Evolutionary conservation across 2,797 vertebrate genomes (phyloP).

Genomic region (Melanotaenia pygmaea): DNA sequence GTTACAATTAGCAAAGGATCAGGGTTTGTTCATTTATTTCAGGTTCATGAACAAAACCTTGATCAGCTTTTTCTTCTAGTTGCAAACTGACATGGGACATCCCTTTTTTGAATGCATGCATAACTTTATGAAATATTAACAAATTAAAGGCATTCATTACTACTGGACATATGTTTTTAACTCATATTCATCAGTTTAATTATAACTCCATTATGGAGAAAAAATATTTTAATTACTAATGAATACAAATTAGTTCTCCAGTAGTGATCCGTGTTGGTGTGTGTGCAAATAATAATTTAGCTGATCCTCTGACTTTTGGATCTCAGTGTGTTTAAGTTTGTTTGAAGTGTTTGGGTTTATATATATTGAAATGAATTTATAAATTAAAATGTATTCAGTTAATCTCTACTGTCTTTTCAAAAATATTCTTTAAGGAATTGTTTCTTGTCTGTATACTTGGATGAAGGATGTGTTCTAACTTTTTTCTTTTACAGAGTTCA

Average conservation of each 20-base stretch:
- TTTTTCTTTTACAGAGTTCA: constrained; percentile 27
- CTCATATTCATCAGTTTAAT: constrained; percentile 21
- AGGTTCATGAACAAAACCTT: constrained; percentile 1
- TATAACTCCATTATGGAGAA: not conserved
- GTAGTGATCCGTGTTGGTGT: constrained; percentile 49
- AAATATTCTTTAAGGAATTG: constrained; percentile 8
- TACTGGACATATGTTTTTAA: constrained; percentile 50
- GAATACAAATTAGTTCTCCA: constrained; percentile 37
- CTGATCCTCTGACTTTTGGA: constrained; percentile 32
- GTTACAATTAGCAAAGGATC: constrained; percentile 10
- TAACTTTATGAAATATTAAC: constrained; percentile 26
- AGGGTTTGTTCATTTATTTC: not conserved
- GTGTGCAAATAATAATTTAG: constrained; percentile 17
- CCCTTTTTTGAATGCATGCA: constrained; percentile 48
- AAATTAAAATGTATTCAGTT: constrained; percentile 18
- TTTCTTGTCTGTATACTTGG: constrained; percentile 4
- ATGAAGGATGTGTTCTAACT: not conserved
- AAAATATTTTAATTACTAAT: not conserved
- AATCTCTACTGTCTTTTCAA: constrained; percentile 20
- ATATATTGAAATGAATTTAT: constrained; percentile 22
- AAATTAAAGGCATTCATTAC: constrained; percentile 47
- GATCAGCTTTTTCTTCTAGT: constrained; percentile 7
- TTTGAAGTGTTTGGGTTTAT: constrained; percentile 40
- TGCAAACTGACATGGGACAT: constrained; percentile 51
- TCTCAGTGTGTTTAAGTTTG: constrained; percentile 18